Base-by-base conservation (phyloP, 35 echinoderm and acorn worm species). In the Apostichopus parvimensis region DNA sequence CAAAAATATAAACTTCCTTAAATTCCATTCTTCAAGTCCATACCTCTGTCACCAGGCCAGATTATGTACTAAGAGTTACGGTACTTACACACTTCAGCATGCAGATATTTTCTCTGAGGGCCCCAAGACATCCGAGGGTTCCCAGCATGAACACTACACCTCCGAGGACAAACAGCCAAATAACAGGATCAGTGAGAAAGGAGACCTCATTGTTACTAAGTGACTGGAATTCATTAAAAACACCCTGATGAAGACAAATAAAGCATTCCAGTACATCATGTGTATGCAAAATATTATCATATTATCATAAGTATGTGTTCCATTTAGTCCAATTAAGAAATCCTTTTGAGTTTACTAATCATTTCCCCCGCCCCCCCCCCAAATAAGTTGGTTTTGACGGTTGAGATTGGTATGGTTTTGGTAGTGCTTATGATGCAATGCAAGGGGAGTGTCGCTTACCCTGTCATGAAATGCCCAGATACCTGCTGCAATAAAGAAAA, bases 61-160 rank as follows among this genome's bases (percentile, higher is more conserved):
- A 45, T 45, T 45, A 45, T 0, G 34, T 45, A 45, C 34, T 4
- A 45, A 45, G 34, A 45, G 34, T 45, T 4, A 45, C 34, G 34
- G 90, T 87, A 90, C 91, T 95, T 73, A 97, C 95, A 8, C 76
- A 93, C 70, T 93, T 93, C 14, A 97, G 89, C 53, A 97, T 87
- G 56, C 90, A 83, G 56, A 92, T 97, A 61, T 97, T 97, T 91
- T 97, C 95, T 75, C 95, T 71, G 10, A 97, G 89, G 22, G 95
- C 95, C 0, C 95, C 95, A 1, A 97, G 83, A 90, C 95, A 97
- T 21, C 95, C 95, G 13, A 84, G 70, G 7, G 95, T 95, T 1
- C 91, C 95, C 7, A 97, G 77, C 21, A 94, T 21, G 93, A 97
- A 95, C 53, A 97, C 94, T 65, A 97, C 85, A n/a, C 57, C 82